phyloP scores from a whole-genome alignment of 1,140 invertebrate species.

The Bombus fervidus region DNA sequence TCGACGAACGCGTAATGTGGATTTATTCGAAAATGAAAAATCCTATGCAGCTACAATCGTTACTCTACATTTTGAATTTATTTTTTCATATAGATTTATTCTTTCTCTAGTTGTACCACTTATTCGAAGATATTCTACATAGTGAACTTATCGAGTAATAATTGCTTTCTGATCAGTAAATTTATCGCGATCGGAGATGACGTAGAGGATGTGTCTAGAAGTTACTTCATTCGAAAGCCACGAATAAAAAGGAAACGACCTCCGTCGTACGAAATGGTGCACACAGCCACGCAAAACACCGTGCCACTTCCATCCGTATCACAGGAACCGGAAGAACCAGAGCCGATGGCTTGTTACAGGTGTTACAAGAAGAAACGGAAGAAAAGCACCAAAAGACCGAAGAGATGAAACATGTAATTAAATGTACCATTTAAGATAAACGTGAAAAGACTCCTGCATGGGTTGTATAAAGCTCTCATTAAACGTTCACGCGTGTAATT shows the following conservation, averaged over 20 bases:
- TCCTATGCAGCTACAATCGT: neutral
- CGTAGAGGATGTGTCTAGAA: constrained; percentile 3
- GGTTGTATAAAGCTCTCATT: neutral
- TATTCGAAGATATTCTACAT: neutral
- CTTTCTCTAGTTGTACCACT: neutral
- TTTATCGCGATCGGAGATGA: constrained; percentile 52
- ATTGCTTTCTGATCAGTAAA: neutral
- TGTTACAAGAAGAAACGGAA: constrained; percentile 77
- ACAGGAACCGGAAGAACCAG: constrained; percentile 65
- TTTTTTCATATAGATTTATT: neutral
- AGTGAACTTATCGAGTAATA: neutral
- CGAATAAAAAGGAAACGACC: constrained; percentile 58
- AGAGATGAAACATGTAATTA: constrained; percentile 26
- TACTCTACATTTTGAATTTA: neutral
- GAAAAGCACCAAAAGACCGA: constrained; percentile 58
- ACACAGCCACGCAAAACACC: constrained; percentile 64
- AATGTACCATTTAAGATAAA: neutral
- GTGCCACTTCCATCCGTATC: constrained; percentile 17
- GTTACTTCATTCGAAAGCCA: constrained; percentile 49
- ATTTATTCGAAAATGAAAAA: neutral
- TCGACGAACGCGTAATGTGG: too few relatives aligned
- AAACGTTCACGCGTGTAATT: neutral
- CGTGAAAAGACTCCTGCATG: too few relatives aligned
- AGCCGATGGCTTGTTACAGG: constrained; percentile 68
- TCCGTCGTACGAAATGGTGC: constrained; percentile 50